Evolutionary conservation across 2,888 invertebrate genomes (phyloP).

Genomic region (Drosophila kokeensis): DNA sequence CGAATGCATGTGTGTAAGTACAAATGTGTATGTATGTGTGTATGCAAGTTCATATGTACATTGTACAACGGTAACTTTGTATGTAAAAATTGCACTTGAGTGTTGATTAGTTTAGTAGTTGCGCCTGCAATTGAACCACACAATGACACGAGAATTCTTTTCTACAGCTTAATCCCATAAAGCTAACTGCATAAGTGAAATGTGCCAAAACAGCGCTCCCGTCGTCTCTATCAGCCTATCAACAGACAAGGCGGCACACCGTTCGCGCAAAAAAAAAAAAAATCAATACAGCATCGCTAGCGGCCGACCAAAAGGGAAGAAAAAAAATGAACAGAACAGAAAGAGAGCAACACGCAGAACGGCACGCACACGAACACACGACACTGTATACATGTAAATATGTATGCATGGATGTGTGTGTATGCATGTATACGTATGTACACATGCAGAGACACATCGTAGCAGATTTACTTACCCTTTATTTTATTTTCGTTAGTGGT

Average conservation of each 20-base stretch:
- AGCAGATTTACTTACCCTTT: conserved; percentile 68
- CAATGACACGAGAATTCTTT: conserved; percentile 17
- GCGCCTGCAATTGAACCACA: conserved; percentile 28
- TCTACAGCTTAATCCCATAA: conserved; percentile 37
- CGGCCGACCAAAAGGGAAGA: conserved; percentile 51
- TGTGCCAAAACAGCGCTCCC: conserved; percentile 41
- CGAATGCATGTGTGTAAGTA: conserved; percentile 2
- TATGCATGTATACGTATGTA: conserved; percentile 13
- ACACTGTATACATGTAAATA: conserved; percentile 32
- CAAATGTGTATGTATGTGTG: not conserved
- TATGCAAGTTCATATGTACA: not conserved
- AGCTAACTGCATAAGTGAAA: conserved; percentile 44
- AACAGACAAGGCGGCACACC: conserved; percentile 38
- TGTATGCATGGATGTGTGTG: not conserved
- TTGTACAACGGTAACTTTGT: conserved; percentile 31
- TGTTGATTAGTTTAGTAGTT: conserved; percentile 52
- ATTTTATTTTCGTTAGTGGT: conserved; percentile 63
- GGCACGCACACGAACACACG: conserved; percentile 20
- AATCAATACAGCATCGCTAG: conserved; percentile 77
- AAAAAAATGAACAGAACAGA: conserved; percentile 54
- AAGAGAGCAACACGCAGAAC: conserved; percentile 57
- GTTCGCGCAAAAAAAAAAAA: conserved; percentile 64
- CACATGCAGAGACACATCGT: conserved; percentile 36
- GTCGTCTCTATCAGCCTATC: not conserved
- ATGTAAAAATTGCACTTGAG: conserved; percentile 42